Conservation (phyloP, 2,888 invertebrate genomes). For the Megastigmus dorsalis region DNA sequence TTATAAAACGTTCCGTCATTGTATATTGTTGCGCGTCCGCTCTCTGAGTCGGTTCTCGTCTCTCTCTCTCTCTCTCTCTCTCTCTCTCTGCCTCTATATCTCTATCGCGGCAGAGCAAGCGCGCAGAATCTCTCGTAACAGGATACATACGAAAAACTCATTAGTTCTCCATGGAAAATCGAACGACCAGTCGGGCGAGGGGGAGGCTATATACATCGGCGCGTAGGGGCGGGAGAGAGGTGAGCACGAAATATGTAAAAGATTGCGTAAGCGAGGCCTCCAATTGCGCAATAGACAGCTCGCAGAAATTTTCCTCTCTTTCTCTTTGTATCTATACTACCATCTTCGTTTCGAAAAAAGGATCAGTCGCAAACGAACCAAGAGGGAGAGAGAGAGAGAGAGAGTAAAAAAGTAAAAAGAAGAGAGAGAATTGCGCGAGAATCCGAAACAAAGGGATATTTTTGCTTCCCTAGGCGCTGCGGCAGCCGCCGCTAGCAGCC, state of each 20-base stretch:
- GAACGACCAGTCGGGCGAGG: too few species aligned
- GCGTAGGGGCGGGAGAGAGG: too few species aligned
- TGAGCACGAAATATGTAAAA: too few species aligned
- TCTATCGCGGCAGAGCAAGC: background rate
- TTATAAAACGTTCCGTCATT: background rate
- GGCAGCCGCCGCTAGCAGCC: slow-evolving; percentile 16
- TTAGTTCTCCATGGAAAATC: too few species aligned
- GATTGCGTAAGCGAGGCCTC: too few species aligned
- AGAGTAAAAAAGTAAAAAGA: background rate
- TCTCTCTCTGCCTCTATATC: slow-evolving; percentile 61
- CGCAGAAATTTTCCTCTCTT: slow-evolving; percentile 47
- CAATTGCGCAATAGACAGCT: too few species aligned
- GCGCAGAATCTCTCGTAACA: too few species aligned
- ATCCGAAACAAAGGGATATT: slow-evolving; percentile 42
- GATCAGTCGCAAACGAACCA: background rate
- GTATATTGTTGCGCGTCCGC: background rate
- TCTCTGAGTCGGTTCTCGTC: background rate
- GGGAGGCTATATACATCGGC: too few species aligned
- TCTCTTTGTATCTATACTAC: slow-evolving; percentile 61
- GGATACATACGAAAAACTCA: too few species aligned
- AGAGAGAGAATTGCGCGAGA: slow-evolving; percentile 11
- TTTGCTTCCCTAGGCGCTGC: too few species aligned
- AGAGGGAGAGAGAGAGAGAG: background rate
- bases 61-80: slow-evolving; percentile 28
- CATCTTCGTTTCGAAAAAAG: background rate